Evolutionary conservation across 64 coral and sea anemone species (phyloP), one percentile per base, ranked within the genome.

Genomic region (Montipora capricornis): DNA sequence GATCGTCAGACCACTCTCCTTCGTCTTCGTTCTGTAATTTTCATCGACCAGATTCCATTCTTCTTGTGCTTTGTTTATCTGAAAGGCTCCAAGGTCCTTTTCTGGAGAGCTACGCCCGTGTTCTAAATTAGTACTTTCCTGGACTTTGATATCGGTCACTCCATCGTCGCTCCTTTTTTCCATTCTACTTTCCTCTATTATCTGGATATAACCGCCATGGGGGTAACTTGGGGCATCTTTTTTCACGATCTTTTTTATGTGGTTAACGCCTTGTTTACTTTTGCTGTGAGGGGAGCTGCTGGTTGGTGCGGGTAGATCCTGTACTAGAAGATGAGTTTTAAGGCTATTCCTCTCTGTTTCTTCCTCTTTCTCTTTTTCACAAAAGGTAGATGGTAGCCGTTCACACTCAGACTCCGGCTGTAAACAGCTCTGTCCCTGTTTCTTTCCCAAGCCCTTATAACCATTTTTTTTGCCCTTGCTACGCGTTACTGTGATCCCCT

Each of bases 231-330:
- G 17, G 19, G 67, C 67, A 69, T 69, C 67, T 51, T 6, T 17
- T 76, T 49, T 24, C 69, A 66, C 48, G 69, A 90, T 48, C 88
- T 90, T 79, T 74, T 74, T 20, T 26, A 74, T 74, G 70, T 74
- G 70, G 70, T 0, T 74, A 24, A 26, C 7, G 70, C n/a, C 20
- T 74, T 74, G 70, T 74, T 74, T 74, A 74, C 70, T 74, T 74
- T 74, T 8, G 60, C 71, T 24, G 1, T 74, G 19, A 74, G 22
- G 71, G 71, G n/a, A 26, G 71, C 71, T 74, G 71, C 22, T 74
- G 20, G 71, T 74, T 74, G 71, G 71, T 74, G 71, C 71, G 5
- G 71, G 22, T 74, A 74, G 22, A n/a, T 74, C 22, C 71, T 74
- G 71, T 74, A 74, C 71, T 22, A 74, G 71, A 74, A 74, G 71